Evolutionary conservation across 1,140 invertebrate genomes (phyloP), one percentile per base, ranked within the genome.

Genomic region (Cherax quadricarinatus): DNA sequence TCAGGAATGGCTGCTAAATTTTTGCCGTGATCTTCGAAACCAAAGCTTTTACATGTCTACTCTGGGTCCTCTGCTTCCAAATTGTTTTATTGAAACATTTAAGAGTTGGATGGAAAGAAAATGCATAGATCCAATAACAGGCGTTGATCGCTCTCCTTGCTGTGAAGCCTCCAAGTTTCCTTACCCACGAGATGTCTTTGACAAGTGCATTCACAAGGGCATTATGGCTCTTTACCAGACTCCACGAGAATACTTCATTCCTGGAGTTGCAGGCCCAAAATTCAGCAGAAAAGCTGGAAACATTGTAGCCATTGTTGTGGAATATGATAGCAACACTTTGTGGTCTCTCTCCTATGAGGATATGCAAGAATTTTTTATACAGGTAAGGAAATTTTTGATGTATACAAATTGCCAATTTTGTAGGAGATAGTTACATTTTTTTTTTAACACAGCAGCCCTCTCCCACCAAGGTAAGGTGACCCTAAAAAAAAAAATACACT

Each of bases 11-110:
- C 95, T 99, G 30, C 95, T 97, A 83, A 95, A 97, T 75, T 99
- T 99, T 95, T 99, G 99, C 95, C 95, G 95, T 18, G 96, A 96
- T 94, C 95, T 99, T 82, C 95, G 96, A 70, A 94, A 95, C 70
- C 97, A 98, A 94, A 96, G 97, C 70, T 99, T 99, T 95, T 99
- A 98, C 95, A 96, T 97, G 94, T 95, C 96, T 30, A 97, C 96
- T 6, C 95, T 96, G 49, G 97, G 97, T 12, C 96, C 97, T 70
- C 95, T 98, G 49, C 95, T 98, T 12, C 97, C 97, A 0, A 99
- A 98, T 95, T 99, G 98, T 95, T 99, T 99, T 94, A 97, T 99
- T 91, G 98, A 99, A 95, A 97, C 97, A 89, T 98, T 99, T 94
- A 96, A 96, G 92, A 95, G 95, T 70, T 98, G 96, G 95, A 98